Conservation (phyloP, 1,140 invertebrate species). For the Leptonema lineaticorne region DNA sequence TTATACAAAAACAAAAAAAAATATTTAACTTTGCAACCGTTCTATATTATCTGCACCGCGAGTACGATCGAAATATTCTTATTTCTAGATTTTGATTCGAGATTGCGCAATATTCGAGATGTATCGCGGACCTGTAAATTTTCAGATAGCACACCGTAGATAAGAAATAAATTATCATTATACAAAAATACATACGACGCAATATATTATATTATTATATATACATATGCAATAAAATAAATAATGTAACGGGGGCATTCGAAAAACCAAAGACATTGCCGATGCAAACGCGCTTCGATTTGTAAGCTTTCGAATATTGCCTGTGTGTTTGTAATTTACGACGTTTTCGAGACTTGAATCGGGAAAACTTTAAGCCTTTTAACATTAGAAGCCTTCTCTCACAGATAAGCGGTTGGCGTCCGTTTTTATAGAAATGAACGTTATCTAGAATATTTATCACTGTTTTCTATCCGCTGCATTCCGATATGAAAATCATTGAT, state of each 20-base stretch:
- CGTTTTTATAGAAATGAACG: not conserved
- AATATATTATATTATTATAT: no score
- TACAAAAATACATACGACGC: not conserved
- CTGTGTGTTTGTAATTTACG: not conserved
- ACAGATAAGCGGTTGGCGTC: not conserved
- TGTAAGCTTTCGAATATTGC: not conserved
- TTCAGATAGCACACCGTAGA: not conserved
- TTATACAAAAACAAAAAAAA: no score
- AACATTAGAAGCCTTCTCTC: slow-evolving; percentile 4
- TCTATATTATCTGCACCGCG: no score
- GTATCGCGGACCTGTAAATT: not conserved
- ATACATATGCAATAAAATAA: not conserved
- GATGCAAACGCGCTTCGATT: no score
- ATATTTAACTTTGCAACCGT: no score
- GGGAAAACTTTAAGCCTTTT: not conserved
- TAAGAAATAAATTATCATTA: not conserved
- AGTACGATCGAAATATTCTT: no score
- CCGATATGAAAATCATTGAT: not conserved
- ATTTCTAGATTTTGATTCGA: not conserved
- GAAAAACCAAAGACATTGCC: no score
- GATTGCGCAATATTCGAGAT: not conserved
- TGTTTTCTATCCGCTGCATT: not conserved
- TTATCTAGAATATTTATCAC: slow-evolving; percentile 6
- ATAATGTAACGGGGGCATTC: no score
- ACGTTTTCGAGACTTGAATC: not conserved